Evolutionary conservation across 2,113 vertebrate species (phyloP).

Genomic region (Oncorhynchus kisutch): DNA sequence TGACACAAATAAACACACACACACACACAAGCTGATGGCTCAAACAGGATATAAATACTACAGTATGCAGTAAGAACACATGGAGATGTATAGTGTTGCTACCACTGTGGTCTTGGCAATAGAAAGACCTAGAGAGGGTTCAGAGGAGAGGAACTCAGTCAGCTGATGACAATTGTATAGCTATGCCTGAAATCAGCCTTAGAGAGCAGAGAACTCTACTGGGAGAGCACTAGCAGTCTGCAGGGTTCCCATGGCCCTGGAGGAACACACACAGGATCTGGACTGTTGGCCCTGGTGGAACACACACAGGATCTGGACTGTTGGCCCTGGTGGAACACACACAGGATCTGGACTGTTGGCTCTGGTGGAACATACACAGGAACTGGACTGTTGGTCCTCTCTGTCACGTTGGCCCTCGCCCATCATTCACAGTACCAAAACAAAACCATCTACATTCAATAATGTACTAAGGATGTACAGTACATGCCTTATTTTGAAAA

Average conservation of each 20-base stretch:
- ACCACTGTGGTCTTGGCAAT: background rate
- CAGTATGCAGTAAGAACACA: background rate
- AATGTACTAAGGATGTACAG: background rate
- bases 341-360: background rate
- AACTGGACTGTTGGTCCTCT: background rate
- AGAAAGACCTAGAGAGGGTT: constrained; percentile 6
- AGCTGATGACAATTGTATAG: constrained; percentile 54
- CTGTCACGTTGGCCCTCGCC: background rate
- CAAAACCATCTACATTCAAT: background rate
- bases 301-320: background rate
- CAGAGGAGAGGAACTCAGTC: constrained; percentile 26
- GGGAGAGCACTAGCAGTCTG: background rate
- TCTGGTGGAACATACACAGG: background rate
- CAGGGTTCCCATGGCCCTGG: background rate
- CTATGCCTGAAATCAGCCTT: constrained; percentile 47
- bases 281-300: background rate
- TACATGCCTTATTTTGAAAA: no score
- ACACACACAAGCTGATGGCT: background rate
- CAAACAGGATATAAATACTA: background rate
- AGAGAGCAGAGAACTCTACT: constrained; percentile 3
- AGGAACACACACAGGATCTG: background rate
- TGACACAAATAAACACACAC: background rate
- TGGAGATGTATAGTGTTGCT: background rate
- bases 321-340: no score
- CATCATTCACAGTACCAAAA: background rate